Conservation (phyloP, 1,140 invertebrate genomes). For the Leptonema lineaticorne region DNA sequence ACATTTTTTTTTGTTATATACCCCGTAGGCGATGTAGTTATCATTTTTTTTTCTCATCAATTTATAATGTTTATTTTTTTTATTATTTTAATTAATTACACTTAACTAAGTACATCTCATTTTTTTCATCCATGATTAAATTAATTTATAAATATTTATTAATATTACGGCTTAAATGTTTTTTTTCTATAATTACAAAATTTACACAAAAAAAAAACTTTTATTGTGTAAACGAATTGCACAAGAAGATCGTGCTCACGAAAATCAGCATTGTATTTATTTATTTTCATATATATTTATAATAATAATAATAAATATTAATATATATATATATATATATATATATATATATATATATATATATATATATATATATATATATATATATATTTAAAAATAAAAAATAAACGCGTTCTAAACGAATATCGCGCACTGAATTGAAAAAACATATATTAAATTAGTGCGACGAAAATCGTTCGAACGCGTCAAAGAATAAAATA, state of each 20-base stretch:
- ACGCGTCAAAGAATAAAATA: neutral
- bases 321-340: too few relatives aligned
- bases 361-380: too few relatives aligned
- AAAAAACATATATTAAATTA: neutral
- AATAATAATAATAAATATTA: neutral
- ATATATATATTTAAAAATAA: too few relatives aligned
- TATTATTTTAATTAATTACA: slow-evolving; percentile 15
- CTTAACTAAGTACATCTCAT: slow-evolving; percentile 32
- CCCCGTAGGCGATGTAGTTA: slow-evolving; percentile 14
- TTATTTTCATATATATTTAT: neutral
- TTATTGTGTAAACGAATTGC: slow-evolving; percentile 30
- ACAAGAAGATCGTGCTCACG: slow-evolving; percentile 32
- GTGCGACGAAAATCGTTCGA: neutral
- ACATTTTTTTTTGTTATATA: slow-evolving; percentile 25
- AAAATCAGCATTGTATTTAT: slow-evolving; percentile 37
- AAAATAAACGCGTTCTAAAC: neutral
- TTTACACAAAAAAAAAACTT: slow-evolving; percentile 25
- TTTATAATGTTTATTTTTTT: too few relatives aligned
- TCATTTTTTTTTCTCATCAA: too few relatives aligned
- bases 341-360: too few relatives aligned
- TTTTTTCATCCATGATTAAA: too few relatives aligned
- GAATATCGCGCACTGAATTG: neutral
- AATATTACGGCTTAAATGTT: slow-evolving; percentile 19
- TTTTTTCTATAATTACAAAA: slow-evolving; percentile 33
- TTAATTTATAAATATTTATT: slow-evolving; percentile 13